phyloP scores from a whole-genome alignment of 2,797 vertebrate genomes.

The Mastacembelus armatus region DNA sequence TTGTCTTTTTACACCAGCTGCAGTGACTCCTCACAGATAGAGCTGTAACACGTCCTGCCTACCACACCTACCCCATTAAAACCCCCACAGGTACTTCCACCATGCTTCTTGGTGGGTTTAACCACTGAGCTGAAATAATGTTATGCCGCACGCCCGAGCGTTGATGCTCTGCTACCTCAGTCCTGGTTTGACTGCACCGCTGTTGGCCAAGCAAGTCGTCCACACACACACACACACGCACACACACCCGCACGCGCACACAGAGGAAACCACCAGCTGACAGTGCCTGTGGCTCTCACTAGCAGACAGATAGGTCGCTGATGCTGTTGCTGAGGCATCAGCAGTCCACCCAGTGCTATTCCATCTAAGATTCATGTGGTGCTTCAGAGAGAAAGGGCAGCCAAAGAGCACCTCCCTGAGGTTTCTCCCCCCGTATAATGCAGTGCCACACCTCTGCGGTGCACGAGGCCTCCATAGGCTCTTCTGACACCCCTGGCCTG shows the following conservation, averaged over 20 bases:
- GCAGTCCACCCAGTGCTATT: constrained; percentile 63
- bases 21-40: constrained; percentile 30
- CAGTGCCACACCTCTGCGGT: constrained; percentile 61
- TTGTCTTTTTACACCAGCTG: constrained; percentile 15
- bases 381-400: constrained; percentile 74
- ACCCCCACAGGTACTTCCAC: constrained; percentile 50
- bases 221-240: constrained; percentile 9
- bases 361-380: constrained; percentile 76
- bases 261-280: constrained; percentile 52
- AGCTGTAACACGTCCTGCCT: constrained; percentile 48
- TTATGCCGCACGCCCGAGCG: constrained; percentile 62
- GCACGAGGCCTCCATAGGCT: constrained; percentile 33
- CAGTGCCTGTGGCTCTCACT: constrained; percentile 63
- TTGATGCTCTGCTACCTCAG: constrained; percentile 56
- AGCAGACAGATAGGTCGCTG: constrained; percentile 67
- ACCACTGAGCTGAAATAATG: constrained; percentile 71
- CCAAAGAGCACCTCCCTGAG: constrained; percentile 77
- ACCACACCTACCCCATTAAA: constrained; percentile 54
- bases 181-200: constrained; percentile 45
- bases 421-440: constrained; percentile 57
- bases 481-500: constrained; percentile 46
- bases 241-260: constrained; percentile 12
- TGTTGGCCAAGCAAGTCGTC: constrained; percentile 47
- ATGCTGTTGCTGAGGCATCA: constrained; percentile 58
- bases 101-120: constrained; percentile 60